A percentile compares a stretch with the other conserved stretches of the same genome.
These are phyloP conservation scores for Elegia similella DNA, from an alignment of 2,888 invertebrate species.

Conservation along the genomic window DNA sequence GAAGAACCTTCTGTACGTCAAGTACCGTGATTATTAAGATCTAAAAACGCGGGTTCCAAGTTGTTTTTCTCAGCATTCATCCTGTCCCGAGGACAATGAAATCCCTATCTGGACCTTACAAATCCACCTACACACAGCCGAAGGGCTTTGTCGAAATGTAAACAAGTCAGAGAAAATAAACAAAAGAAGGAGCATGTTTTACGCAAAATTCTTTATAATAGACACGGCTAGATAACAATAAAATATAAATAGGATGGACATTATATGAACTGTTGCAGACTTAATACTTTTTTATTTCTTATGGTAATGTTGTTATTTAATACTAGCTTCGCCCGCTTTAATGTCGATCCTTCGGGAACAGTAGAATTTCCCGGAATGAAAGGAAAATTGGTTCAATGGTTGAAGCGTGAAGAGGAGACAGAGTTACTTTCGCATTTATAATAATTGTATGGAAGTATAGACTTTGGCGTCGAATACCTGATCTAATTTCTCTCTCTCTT, in stretches of 20 bases:
- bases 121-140: constrained; percentile 39
- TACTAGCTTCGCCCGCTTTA: too few species aligned
- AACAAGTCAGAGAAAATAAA: constrained; percentile 37
- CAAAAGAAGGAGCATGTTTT: constrained; percentile 26
- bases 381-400: too few species aligned
- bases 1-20: constrained; percentile 41
- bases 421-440: too few species aligned
- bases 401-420: too few species aligned
- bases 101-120: constrained; percentile 48
- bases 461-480: too few species aligned
- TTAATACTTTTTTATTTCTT: too few species aligned
- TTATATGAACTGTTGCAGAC: too few species aligned
- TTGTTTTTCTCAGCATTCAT: constrained; percentile 50
- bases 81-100: constrained; percentile 40
- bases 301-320: too few species aligned
- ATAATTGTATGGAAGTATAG: too few species aligned
- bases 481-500: too few species aligned
- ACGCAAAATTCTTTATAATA: constrained; percentile 17
- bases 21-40: constrained; percentile 56
- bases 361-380: too few species aligned
- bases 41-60: constrained; percentile 41
- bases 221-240: not conserved
- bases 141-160: constrained; percentile 40
- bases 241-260: not conserved
- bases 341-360: too few species aligned